Conservation (phyloP, 2,888 invertebrate genomes). For the Eupithecia subfuscata region DNA sequence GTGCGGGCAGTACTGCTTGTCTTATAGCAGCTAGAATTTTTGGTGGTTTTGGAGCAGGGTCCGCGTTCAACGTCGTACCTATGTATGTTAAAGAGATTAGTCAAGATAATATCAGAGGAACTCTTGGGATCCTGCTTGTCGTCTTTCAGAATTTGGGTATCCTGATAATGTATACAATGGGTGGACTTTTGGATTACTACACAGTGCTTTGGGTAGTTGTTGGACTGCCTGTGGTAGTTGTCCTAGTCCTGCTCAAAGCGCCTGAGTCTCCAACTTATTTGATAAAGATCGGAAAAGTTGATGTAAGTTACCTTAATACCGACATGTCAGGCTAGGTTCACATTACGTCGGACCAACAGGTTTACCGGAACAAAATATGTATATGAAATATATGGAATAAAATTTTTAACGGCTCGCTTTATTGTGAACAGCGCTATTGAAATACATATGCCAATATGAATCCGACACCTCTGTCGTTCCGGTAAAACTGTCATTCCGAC, state of each 20-base stretch:
- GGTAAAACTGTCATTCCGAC: too few relatives aligned
- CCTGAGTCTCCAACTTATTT: constrained; percentile 70
- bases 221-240: constrained; percentile 51
- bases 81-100: constrained; percentile 67
- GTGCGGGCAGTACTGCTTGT: not conserved
- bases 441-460: too few relatives aligned
- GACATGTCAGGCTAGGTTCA: too few relatives aligned
- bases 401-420: too few relatives aligned
- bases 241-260: constrained; percentile 53
- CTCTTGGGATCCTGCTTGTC: constrained; percentile 51
- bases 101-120: constrained; percentile 60
- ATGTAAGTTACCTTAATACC: constrained; percentile 49
- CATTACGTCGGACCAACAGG: too few relatives aligned
- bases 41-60: constrained; percentile 56
- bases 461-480: too few relatives aligned
- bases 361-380: too few relatives aligned
- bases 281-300: constrained; percentile 58
- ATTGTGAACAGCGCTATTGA: too few relatives aligned
- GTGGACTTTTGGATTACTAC: constrained; percentile 59
- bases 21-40: constrained; percentile 56
- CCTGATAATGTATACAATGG: constrained; percentile 57
- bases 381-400: too few relatives aligned
- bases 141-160: constrained; percentile 57
- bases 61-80: constrained; percentile 57
- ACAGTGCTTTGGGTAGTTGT: constrained; percentile 55